Conservation (phyloP, 2,113 vertebrate species). For the Microtus richardsoni region DNA sequence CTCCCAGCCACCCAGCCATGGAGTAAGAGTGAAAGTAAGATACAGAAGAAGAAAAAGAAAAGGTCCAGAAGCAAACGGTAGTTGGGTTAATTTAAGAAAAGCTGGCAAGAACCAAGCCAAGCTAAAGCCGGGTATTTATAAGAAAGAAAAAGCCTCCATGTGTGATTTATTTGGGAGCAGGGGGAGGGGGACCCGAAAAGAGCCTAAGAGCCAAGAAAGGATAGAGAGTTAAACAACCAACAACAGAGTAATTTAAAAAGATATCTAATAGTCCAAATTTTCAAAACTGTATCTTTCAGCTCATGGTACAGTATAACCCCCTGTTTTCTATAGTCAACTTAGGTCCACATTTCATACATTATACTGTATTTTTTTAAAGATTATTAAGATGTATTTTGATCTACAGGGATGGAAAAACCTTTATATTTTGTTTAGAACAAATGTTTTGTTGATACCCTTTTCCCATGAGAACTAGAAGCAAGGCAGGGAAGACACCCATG, state of each 20-base stretch:
- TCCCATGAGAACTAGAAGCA: not conserved
- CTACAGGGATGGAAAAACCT: not conserved
- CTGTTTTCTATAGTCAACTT: not conserved
- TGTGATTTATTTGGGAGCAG: no score
- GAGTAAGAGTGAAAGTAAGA: no score
- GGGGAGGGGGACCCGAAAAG: no score
- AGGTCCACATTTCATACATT: not conserved
- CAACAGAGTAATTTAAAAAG: not conserved
- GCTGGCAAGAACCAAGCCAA: no score
- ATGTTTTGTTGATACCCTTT: not conserved
- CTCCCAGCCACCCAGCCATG: no score
- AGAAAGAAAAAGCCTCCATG: no score
- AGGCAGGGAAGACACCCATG: not conserved
- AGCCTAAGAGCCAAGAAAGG: no score
- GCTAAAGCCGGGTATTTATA: no score
- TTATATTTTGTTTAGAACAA: not conserved
- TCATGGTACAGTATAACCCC: not conserved
- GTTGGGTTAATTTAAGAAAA: no score
- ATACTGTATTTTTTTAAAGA: not conserved
- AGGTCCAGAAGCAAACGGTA: no score
- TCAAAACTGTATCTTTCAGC: not conserved
- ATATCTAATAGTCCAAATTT: not conserved
- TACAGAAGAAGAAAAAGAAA: no score
- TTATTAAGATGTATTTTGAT: not conserved
- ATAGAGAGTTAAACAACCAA: no score